phyloP scores from a whole-genome alignment of 2,888 invertebrate genomes.

The Phasia obesa region DNA sequence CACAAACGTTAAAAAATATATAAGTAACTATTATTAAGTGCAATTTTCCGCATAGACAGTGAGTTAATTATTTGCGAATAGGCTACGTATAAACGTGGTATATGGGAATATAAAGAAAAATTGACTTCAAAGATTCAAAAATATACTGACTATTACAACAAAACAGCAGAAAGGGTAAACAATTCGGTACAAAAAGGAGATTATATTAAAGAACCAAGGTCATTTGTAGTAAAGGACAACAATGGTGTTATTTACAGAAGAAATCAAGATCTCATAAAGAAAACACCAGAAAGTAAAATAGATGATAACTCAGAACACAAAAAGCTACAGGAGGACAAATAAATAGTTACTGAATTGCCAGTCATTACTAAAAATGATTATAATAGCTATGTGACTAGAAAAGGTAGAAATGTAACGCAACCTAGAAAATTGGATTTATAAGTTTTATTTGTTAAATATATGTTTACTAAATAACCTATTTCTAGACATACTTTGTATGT shows the following conservation, averaged over 20 bases:
- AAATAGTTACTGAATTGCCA: neutral
- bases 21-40: too few relatives aligned
- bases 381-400: neutral
- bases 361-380: neutral
- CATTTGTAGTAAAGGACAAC: constrained; percentile 9
- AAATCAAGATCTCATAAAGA: constrained; percentile 4
- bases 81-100: too few relatives aligned
- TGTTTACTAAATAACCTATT: too few relatives aligned
- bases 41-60: too few relatives aligned
- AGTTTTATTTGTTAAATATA: neutral
- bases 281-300: constrained; percentile 8
- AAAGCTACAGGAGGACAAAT: neutral
- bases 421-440: constrained; percentile 13
- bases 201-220: constrained; percentile 11
- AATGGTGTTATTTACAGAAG: constrained; percentile 10
- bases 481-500: too few relatives aligned
- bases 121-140: constrained; percentile 10
- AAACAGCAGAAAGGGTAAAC: constrained; percentile 5
- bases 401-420: constrained; percentile 5
- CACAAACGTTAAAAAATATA: too few relatives aligned
- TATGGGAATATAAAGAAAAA: neutral
- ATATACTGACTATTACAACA: constrained; percentile 6
- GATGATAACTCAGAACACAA: neutral
- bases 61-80: too few relatives aligned
- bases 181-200: constrained; percentile 9